phyloP scores from a whole-genome alignment of 64 coral and sea anemone species.

The Pocillopora damicornis region DNA sequence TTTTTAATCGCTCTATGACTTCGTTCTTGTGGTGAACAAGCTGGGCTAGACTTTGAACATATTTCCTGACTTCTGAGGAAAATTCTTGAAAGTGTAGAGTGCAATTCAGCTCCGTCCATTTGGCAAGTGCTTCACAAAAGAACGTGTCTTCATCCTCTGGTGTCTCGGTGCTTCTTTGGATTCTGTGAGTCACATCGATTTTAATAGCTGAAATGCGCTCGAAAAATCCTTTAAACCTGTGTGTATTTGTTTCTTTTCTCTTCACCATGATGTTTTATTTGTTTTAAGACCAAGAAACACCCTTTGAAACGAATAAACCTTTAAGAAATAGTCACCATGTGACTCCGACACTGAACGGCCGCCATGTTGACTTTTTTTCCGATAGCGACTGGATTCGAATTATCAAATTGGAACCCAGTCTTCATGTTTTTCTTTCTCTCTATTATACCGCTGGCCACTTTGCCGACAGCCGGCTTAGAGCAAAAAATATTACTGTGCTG shows the following conservation, averaged over 20 bases:
- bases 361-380: constrained; percentile 20
- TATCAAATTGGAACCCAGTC: no score
- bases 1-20: constrained; percentile 57
- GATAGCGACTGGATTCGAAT: background rate
- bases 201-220: constrained; percentile 86
- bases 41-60: constrained; percentile 79
- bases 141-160: constrained; percentile 95
- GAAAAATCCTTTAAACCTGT: constrained; percentile 84
- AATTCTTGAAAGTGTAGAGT: constrained; percentile 85
- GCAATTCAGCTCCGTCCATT: constrained; percentile 93
- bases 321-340: constrained; percentile 4
- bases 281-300: background rate
- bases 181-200: constrained; percentile 80
- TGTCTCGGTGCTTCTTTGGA: constrained; percentile 56
- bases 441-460: background rate
- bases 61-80: constrained; percentile 48
- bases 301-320: background rate
- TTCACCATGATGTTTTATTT: constrained; percentile 29
- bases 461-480: no score
- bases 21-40: constrained; percentile 72
- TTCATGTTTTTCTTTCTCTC: no score
- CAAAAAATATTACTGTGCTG: no score
- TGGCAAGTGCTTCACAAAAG: constrained; percentile 65
- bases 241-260: constrained; percentile 75
- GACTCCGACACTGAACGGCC: background rate